These are phyloP conservation scores for Rousettus madagascariensis DNA, from an alignment of 2,797 vertebrate species.

Conservation along the genomic window DNA sequence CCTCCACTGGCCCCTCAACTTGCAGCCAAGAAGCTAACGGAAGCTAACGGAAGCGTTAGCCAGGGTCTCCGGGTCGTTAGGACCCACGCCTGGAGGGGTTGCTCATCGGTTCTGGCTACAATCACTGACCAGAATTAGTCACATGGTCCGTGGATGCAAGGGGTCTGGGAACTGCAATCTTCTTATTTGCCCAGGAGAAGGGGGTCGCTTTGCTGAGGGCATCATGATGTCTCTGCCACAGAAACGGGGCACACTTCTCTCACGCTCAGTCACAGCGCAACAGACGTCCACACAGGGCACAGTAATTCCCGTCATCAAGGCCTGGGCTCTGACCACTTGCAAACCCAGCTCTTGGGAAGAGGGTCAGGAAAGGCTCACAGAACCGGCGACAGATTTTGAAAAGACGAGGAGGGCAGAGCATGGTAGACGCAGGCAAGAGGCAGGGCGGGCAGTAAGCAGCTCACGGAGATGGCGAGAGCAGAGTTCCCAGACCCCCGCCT, in stretches of 20 bases:
- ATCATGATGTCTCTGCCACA: background rate
- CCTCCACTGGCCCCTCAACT: background rate
- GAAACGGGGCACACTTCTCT: background rate
- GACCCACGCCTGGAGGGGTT: background rate
- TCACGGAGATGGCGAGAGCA: no score
- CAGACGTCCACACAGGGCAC: background rate
- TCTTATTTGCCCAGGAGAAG: background rate
- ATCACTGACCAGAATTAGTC: background rate
- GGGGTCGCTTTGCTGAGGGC: background rate
- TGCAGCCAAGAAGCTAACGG: background rate
- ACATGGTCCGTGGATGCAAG: background rate
- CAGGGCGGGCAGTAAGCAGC: no score
- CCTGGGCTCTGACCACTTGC: background rate
- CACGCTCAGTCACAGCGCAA: background rate
- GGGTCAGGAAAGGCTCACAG: background rate
- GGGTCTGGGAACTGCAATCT: background rate
- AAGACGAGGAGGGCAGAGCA: background rate
- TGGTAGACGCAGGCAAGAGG: background rate
- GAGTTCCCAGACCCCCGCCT: background rate
- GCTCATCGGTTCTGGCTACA: background rate
- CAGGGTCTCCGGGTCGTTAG: accelerated
- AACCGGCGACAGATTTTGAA: background rate
- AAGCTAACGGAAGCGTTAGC: no score
- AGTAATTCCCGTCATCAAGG: background rate
- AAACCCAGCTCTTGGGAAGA: background rate